Conservation (phyloP, 2,113 vertebrate species). For the Dryoscopus gambensis region DNA sequence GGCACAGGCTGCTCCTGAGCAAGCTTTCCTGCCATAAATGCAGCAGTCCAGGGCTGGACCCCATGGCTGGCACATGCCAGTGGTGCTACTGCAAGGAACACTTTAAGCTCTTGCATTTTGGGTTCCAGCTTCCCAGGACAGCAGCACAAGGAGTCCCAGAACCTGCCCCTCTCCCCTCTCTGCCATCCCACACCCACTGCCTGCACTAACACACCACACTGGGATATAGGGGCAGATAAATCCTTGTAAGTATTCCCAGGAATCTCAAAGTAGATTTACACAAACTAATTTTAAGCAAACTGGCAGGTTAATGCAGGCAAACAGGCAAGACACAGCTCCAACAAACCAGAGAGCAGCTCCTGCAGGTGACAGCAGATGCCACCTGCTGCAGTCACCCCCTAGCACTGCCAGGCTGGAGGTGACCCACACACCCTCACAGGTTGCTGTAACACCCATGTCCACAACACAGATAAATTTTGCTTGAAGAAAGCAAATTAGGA, state of each 20-base stretch:
- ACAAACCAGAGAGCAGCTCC: not conserved
- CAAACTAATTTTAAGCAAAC: not conserved
- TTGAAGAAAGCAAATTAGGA: not conserved
- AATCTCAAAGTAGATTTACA: not conserved
- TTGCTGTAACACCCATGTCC: fast-evolving
- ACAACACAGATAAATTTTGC: fast-evolving
- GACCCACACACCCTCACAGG: not conserved
- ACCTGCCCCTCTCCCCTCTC: not conserved
- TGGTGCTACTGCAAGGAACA: not conserved
- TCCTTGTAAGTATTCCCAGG: not conserved
- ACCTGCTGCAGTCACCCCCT: not conserved
- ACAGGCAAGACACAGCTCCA: not conserved
- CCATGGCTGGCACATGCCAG: not conserved
- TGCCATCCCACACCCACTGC: not conserved
- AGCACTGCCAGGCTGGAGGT: not conserved
- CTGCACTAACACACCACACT: fast-evolving
- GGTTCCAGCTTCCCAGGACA: not conserved
- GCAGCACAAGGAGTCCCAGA: not conserved
- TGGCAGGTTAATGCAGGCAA: not conserved
- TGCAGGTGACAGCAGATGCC: not conserved
- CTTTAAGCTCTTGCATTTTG: not conserved
- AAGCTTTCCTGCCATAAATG: not conserved
- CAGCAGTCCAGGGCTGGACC: not conserved
- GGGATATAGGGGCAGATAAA: not conserved
- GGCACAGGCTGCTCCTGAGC: not conserved